Evolutionary conservation across 2,797 vertebrate genomes (phyloP).

Genomic region (Chiloscyllium punctatum): DNA sequence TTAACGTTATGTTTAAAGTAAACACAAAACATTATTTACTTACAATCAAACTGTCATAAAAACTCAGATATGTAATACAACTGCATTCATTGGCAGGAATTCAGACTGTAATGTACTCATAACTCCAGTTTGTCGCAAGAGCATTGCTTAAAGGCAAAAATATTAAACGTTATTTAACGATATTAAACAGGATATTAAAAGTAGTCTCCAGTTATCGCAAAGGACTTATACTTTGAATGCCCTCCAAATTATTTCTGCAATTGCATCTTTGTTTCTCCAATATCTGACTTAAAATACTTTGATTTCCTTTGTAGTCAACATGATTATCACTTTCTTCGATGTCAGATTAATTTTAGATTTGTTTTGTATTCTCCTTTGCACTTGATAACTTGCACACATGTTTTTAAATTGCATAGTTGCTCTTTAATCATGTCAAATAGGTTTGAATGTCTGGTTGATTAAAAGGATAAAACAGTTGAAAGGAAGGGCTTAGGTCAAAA

Average conservation of each 20-base stretch:
- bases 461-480: neutral
- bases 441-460: neutral
- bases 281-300: neutral
- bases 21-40: neutral
- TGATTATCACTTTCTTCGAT: neutral
- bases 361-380: neutral
- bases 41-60: neutral
- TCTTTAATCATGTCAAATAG: neutral
- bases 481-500: neutral
- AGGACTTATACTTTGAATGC: neutral
- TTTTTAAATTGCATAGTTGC: neutral
- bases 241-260: neutral
- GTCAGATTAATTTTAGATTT: neutral
- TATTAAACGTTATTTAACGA: neutral
- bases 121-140: neutral
- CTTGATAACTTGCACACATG: neutral
- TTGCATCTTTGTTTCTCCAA: neutral
- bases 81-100: neutral
- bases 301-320: neutral
- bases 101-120: neutral
- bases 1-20: neutral
- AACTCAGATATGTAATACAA: neutral
- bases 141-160: neutral
- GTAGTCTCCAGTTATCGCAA: neutral
- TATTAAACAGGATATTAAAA: slow-evolving; percentile 31